phyloP scores from a whole-genome alignment of 1,140 invertebrate genomes.

The Drosophila busckii region DNA sequence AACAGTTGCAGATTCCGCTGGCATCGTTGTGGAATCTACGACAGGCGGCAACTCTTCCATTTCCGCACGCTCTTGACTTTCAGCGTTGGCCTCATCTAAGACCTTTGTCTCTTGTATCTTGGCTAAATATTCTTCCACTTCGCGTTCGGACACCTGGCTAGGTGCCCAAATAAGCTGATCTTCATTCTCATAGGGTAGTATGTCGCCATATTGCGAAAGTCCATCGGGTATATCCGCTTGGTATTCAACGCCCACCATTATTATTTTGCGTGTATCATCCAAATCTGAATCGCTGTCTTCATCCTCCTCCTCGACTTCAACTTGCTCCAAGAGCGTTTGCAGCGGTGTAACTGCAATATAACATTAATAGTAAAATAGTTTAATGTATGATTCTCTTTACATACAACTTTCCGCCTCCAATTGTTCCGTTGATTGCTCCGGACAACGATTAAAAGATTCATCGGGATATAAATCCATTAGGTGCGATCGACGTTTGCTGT shows the following conservation, averaged over 20 bases:
- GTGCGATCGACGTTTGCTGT: slow-evolving; percentile 59
- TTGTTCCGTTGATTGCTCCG: slow-evolving; percentile 28
- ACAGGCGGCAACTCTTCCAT: neutral
- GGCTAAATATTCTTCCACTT: slow-evolving; percentile 90
- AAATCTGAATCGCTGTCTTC: slow-evolving; percentile 89
- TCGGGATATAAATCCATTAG: slow-evolving; percentile 67
- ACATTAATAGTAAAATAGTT: slow-evolving; percentile 2
- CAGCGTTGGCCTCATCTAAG: neutral
- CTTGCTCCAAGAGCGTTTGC: slow-evolving; percentile 85
- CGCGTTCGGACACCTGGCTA: slow-evolving; percentile 84
- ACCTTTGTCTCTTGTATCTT: slow-evolving; percentile 58
- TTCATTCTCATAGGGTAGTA: slow-evolving; percentile 96
- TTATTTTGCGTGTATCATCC: slow-evolving; percentile 82
- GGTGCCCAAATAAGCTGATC: slow-evolving; percentile 97
- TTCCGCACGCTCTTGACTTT: neutral
- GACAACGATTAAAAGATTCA: slow-evolving; percentile 48
- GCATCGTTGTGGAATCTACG: neutral
- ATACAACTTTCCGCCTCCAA: slow-evolving; percentile 43
- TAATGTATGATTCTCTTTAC: neutral
- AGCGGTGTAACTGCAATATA: slow-evolving; percentile 80
- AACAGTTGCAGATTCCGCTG: neutral
- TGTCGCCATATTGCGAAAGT: slow-evolving; percentile 93
- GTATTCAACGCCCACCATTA: slow-evolving; percentile 97
- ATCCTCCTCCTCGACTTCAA: slow-evolving; percentile 85
- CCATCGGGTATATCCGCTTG: slow-evolving; percentile 96